Evolutionary conservation across 37 sponge, comb jelly and placozoan genomes (phyloP), one percentile per base, ranked within the genome.

Genomic region (Theonella swinhoei): DNA sequence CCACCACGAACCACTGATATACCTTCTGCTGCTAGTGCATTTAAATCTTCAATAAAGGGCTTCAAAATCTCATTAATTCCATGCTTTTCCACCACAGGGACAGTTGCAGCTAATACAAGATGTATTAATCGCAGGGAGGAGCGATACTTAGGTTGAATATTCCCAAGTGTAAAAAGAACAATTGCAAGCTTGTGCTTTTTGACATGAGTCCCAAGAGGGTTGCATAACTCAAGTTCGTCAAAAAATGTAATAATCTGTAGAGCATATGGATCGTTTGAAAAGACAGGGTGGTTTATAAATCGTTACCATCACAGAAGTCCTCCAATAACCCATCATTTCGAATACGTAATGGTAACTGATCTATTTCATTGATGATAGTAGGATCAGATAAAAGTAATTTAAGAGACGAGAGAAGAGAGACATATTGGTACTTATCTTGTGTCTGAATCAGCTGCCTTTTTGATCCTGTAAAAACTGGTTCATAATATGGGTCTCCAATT

Each of bases 141-240:
- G 38, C 78, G 78, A 68, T 42, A 77, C 40, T 76, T 64, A 37
- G 85, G 85, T 68, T 42, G 85, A 31, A 85, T 76, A 32, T 85
- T 85, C 25, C 77, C 85, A n/a, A 85, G 61, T 23, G 35, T 61
- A 63, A 64, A 78, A 9, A 64, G 36, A 23, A 78, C 32, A 64
- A 62, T 41, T 35, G 66, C n/a, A n/a, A n/a, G n/a, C n/a, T n/a
- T n/a, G n/a, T n/a, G n/a, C n/a, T n/a, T n/a, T n/a, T n/a, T n/a
- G 7, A 78, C 61, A 42, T 83, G 47, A 32, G 89, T 23, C 29
- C 89, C 84, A 25, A 89, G 43, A 26, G 89, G 89, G 39, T 89
- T 89, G 37, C 67, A 58, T 4, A 89, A 0, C 39, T 89, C 82
- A 24, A 87, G 20, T 68, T 87, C 88, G 74, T 87, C 77, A 74